Evolutionary conservation across 2,797 vertebrate species (phyloP), one percentile per base, ranked within the genome.

Genomic region (Epinephelus malabaricus): DNA sequence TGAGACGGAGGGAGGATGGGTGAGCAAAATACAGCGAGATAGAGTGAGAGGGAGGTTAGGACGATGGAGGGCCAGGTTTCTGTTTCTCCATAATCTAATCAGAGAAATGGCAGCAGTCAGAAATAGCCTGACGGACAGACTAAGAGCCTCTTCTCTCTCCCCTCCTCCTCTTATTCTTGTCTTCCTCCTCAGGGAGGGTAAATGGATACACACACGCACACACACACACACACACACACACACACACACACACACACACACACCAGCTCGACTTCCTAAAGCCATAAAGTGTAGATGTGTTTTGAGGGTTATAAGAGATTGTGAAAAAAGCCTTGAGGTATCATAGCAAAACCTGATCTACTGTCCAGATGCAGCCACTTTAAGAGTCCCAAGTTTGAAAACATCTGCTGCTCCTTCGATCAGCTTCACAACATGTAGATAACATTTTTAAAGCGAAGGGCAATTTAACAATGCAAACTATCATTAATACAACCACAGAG

Each of bases 81-180:
- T 94, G 92, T 94, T 94, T 94, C 94, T 92, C 92, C 84, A 85
- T 95, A 94, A 95, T 95, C 93, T 93, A 95, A 95, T 95, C 92
- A 94, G 92, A 93, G 94, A 94, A 95, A 95, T 95, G 94, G 94
- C 92, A 94, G 91, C 89, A 94, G 92, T 94, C 94, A 95, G 94
- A 95, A 94, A 95, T 95, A 95, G 93, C 93, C 92, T 92, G 91
- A 94, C 89, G 88, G 92, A 94, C 91, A 93, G 92, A 93, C 94
- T 94, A 95, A 94, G 94, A 95, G 93, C 91, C 89, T 94, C 91
- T 93, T 92, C 89, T 87, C 91, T 86, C 88, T 85, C 82, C 87
- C 87, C 91, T 91, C 90, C 89, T 91, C 84, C 88, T 87, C 92
- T 85, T 84, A 76, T 86, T 91, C 90, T 87, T 86, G 82, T 92